Percentiles rank a stretch among this genome's conserved stretches.
These are phyloP conservation scores for Lasaia peninsularis DNA, from an alignment of 1,140 invertebrate species.

Conservation along the genomic window DNA sequence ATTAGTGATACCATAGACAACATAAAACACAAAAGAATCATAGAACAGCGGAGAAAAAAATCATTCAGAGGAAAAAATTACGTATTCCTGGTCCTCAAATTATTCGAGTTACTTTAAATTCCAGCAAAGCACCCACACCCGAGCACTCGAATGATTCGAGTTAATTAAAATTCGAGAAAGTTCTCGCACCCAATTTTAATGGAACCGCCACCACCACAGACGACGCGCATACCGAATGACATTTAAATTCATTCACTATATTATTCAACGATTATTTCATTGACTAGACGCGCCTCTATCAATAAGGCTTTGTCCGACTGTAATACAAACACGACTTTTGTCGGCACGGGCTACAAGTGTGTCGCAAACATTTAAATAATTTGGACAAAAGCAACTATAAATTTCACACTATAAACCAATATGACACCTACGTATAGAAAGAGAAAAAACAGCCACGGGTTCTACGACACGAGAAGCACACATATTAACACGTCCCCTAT, in stretches of 20 bases:
- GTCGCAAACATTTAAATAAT: no score
- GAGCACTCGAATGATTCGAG: neutral
- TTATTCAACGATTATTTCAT: slow-evolving; percentile 20
- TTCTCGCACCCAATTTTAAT: slow-evolving; percentile 3
- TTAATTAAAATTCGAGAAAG: slow-evolving; percentile 10
- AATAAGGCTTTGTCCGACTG: neutral
- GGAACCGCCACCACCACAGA: slow-evolving; percentile 16
- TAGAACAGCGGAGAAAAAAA: no score
- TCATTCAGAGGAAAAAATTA: neutral
- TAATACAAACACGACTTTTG: neutral
- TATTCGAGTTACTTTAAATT: slow-evolving; percentile 4
- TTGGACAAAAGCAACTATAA: no score
- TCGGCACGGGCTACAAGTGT: no score
- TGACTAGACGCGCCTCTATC: slow-evolving; percentile 16
- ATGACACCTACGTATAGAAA: no score
- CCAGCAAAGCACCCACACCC: slow-evolving; percentile 3
- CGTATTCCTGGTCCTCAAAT: slow-evolving; percentile 1
- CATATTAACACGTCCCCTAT: no score
- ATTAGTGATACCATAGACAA: no score
- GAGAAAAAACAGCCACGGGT: no score
- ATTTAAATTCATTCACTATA: slow-evolving; percentile 28
- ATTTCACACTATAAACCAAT: no score
- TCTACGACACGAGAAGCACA: no score
- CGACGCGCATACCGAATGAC: slow-evolving; percentile 21
- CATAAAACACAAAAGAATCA: no score